These are phyloP conservation scores for Halictus rubicundus DNA, from an alignment of 1,140 invertebrate species.

Conservation along the genomic window DNA sequence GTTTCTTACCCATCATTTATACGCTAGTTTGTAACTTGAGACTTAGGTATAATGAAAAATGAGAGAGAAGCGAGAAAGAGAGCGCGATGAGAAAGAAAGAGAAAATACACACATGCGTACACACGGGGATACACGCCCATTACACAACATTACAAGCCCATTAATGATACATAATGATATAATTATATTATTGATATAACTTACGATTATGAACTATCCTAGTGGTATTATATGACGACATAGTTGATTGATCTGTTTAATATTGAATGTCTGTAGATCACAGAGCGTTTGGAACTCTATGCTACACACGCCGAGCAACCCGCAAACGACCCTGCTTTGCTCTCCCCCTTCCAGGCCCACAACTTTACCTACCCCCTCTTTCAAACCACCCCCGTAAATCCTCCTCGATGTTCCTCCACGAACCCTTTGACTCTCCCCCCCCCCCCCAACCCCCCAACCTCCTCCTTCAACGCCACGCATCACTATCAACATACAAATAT, in stretches of 20 bases:
- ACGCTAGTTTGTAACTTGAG: constrained; percentile 78
- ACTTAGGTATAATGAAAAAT: constrained; percentile 71
- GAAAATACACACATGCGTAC: neutral
- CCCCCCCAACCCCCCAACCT: too few relatives aligned
- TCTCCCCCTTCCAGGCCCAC: neutral
- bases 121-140: constrained; percentile 24
- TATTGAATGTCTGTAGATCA: constrained; percentile 81
- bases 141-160: constrained; percentile 68
- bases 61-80: neutral
- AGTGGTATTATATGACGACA: constrained; percentile 79
- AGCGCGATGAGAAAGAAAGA: neutral
- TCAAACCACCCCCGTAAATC: neutral
- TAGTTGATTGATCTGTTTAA: constrained; percentile 81
- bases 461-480: constrained; percentile 33
- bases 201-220: constrained; percentile 80
- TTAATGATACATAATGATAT: constrained; percentile 79
- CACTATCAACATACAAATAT: constrained; percentile 1
- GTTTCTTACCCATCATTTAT: constrained; percentile 81
- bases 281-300: constrained; percentile 81
- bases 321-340: constrained; percentile 33
- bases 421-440: neutral
- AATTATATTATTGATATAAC: constrained; percentile 81
- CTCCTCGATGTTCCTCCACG: neutral
- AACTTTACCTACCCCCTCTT: neutral
- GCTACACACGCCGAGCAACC: constrained; percentile 75